Base-by-base conservation (phyloP, 2,797 vertebrate species). In the Limosa lapponica region DNA sequence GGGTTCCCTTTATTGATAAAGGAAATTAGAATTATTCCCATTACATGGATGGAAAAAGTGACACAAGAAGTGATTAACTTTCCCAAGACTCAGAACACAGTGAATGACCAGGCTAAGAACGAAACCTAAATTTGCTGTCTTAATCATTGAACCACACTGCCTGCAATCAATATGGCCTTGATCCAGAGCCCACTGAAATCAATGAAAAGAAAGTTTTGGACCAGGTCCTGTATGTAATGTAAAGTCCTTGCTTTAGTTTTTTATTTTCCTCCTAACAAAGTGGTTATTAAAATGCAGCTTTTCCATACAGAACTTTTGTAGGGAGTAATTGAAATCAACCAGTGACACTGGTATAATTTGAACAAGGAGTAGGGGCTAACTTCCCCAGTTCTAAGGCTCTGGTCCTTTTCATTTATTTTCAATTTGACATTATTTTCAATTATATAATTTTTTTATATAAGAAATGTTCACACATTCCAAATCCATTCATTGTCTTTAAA, bases 121-220 rank as follows among this genome's bases (percentile, higher is more conserved):
- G 78, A 90, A 87, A 80, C 44, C 55, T 75, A 84, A 55, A 70
- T 95, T 79, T 95, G 65, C 78, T 73, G 16, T 93, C 87, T 91
- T 57, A 93, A 61, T 93, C 64, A 64, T 52, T 91, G 91, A 85
- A 82, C 41, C 44, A 70, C n/a, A 41, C 18, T 77, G 55, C 12
- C 46, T 89, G 23, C 48, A 85, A 62, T 89, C 89, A 70, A 49
- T 89, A 57, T 74, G 74, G 67, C 64, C 84, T 87, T 93, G 57
- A 92, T 96, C 64, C 78, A 94, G 65, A 93, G 23, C 49, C 46
- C 73, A 52, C 36, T 66, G 51, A 84, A 93, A 89, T 89, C 62
- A 79, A 58, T 72, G 55, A 57, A 94, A 75, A 81, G 16, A 59
- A 92, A 70, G 62, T 36, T 87, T 92, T 93, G 93, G 74, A 93